Evolutionary conservation across 2,797 vertebrate genomes (phyloP).

Genomic region (Pipistrellus pygmaeus): DNA sequence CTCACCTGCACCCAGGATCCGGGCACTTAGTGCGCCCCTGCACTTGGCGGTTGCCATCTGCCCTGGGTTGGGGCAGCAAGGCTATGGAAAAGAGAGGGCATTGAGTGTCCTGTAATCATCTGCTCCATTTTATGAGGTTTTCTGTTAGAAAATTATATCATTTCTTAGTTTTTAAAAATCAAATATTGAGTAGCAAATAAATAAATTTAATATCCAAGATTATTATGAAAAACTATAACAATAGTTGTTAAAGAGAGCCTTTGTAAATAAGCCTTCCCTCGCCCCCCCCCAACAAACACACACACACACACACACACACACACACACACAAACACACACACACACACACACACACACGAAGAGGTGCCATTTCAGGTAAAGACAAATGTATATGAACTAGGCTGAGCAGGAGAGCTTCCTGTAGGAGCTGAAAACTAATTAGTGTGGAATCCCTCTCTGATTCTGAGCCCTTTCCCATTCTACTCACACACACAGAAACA

Average conservation of each 20-base stretch:
- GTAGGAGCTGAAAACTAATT: neutral
- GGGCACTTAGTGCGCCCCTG: neutral
- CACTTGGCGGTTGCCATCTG: neutral
- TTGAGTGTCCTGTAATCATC: neutral
- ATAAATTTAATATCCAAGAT: constrained; percentile 8
- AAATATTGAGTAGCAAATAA: neutral
- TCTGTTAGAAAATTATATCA: neutral
- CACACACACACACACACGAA: neutral
- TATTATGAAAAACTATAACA: neutral
- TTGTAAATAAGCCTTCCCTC: too few species aligned
- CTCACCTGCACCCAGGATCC: neutral
- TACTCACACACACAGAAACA: neutral
- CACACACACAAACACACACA: neutral
- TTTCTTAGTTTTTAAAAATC: neutral
- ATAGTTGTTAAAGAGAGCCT: too few species aligned
- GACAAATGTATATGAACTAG: neutral
- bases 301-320: too few species aligned
- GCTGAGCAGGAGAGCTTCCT: neutral
- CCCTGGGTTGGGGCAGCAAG: neutral
- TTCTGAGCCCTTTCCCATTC: neutral
- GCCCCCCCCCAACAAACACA: too few species aligned
- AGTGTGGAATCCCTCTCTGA: neutral
- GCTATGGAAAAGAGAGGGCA: neutral
- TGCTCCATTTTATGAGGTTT: neutral
- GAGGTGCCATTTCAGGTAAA: neutral